A percentile compares a stretch with the other conserved stretches of the same genome.
phyloP scores from a whole-genome alignment of 2,113 vertebrate genomes.

The Mellivora capensis region DNA sequence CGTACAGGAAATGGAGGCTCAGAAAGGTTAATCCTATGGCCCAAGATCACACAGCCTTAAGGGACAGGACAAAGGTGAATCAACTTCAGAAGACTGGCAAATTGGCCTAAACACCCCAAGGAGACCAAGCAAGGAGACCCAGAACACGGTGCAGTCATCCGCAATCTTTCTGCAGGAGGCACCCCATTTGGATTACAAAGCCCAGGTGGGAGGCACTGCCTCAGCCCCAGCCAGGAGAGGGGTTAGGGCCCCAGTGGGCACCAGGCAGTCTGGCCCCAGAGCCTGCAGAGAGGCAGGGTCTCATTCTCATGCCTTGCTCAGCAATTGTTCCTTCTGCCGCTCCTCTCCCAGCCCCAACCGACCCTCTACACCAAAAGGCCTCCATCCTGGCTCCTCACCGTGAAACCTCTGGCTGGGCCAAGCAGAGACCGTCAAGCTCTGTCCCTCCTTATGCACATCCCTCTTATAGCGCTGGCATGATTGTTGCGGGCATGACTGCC shows the following conservation, averaged over 20 bases:
- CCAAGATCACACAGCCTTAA: neutral
- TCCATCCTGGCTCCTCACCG: neutral
- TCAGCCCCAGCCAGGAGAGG: neutral
- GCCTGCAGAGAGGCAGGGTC: neutral
- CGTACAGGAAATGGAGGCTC: neutral
- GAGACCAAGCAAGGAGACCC: neutral
- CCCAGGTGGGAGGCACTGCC: neutral
- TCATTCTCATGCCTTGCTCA: neutral
- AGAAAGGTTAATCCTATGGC: neutral
- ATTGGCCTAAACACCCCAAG: neutral
- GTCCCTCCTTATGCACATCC: neutral
- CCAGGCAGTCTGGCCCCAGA: neutral
- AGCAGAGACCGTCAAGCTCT: rapidly evolving
- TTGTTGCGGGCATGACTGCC: rapidly evolving
- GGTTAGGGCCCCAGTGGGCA: rapidly evolving
- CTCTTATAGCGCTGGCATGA: rapidly evolving
- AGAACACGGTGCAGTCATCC: neutral
- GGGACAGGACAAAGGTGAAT: neutral
- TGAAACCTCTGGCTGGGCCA: neutral
- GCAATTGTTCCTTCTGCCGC: neutral
- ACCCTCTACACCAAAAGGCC: neutral
- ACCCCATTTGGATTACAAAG: neutral
- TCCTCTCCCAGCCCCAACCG: too few species aligned
- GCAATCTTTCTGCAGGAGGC: neutral
- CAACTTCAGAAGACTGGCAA: neutral